A percentile compares a stretch with the other conserved stretches of the same genome.
Conservation (phyloP, 2,888 invertebrate species). For the Campoplex capitator region DNA sequence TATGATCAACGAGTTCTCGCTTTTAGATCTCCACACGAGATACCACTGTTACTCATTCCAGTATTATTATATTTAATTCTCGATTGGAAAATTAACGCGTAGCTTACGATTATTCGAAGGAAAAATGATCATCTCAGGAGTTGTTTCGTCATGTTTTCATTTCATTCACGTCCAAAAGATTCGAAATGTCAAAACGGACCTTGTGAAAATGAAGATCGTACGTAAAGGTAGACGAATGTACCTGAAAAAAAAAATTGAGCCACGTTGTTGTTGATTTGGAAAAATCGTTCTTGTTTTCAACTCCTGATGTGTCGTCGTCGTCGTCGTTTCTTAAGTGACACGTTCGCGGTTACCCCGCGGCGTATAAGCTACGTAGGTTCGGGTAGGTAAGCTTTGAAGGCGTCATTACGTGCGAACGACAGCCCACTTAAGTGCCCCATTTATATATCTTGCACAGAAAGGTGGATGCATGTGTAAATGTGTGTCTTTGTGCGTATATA, state of each 20-base stretch:
- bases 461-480: neutral
- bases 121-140: neutral
- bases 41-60: neutral
- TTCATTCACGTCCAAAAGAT: neutral
- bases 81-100: neutral
- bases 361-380: constrained; percentile 60
- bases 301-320: constrained; percentile 1
- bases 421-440: constrained; percentile 78
- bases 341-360: constrained; percentile 54
- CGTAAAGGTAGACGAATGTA: neutral
- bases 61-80: neutral
- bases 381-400: constrained; percentile 77
- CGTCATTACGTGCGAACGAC: constrained; percentile 80
- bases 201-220: neutral
- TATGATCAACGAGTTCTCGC: constrained; percentile 31
- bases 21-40: neutral
- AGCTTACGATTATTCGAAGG: neutral
- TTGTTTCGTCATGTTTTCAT: neutral
- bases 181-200: neutral
- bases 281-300: constrained; percentile 7
- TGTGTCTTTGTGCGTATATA: constrained; percentile 1
- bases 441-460: constrained; percentile 73
- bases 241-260: neutral
- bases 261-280: neutral
- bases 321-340: constrained; percentile 62